Evolutionary conservation across 2,888 invertebrate species (phyloP).

Genomic region (Chaetogeoica ovagalla): DNA sequence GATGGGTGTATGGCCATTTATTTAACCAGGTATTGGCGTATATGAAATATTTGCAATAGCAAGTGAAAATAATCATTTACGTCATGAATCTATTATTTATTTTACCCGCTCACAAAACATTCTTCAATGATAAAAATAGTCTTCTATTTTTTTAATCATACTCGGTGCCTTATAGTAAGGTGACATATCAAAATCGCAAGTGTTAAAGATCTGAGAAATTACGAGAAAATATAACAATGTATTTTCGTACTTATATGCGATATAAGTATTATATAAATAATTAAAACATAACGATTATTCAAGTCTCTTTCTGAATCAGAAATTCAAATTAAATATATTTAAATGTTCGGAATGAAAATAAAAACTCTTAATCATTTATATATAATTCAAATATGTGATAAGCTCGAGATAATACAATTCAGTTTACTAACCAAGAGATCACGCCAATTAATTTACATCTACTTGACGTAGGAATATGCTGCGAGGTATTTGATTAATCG

Average conservation of each 20-base stretch:
- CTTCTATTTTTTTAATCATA: too few relatives aligned
- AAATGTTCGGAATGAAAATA: background rate
- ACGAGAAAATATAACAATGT: background rate
- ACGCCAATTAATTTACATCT: too few relatives aligned
- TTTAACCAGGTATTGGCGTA: background rate
- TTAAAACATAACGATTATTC: too few relatives aligned
- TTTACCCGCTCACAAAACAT: background rate
- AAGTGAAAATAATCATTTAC: background rate
- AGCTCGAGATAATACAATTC: too few relatives aligned
- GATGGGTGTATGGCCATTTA: too few relatives aligned
- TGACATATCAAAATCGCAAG: background rate
- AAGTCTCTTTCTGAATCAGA: too few relatives aligned
- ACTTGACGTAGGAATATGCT: background rate
- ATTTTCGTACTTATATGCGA: background rate
- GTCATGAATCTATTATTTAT: background rate
- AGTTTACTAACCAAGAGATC: too few relatives aligned
- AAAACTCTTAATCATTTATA: background rate
- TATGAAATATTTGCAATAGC: background rate
- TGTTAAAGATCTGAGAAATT: background rate
- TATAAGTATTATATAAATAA: too few relatives aligned
- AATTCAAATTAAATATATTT: too few relatives aligned
- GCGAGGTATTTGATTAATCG: background rate
- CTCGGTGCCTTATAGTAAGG: too few relatives aligned
- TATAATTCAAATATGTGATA: too few relatives aligned
- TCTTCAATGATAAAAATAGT: too few relatives aligned